Conservation (phyloP, 2,888 invertebrate genomes). For the Cerastis leucographa region DNA sequence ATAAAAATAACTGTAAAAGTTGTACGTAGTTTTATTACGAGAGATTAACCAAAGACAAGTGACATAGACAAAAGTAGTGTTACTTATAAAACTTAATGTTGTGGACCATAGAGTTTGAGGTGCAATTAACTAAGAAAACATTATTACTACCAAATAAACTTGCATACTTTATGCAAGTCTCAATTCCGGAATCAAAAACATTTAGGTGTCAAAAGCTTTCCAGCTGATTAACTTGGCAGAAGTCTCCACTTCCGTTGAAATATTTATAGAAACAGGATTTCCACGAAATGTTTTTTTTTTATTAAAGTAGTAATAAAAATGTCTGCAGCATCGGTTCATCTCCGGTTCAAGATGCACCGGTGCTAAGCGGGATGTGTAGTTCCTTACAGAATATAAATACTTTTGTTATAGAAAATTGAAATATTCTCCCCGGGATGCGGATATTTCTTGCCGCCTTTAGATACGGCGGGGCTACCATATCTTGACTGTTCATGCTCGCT, state of each 20-base stretch:
- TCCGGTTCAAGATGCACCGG: constrained; percentile 39
- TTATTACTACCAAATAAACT: too few species aligned
- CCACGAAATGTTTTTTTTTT: background rate
- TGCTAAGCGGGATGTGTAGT: constrained; percentile 44
- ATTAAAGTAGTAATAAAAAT: constrained; percentile 29
- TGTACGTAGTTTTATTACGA: too few species aligned
- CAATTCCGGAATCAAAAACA: too few species aligned
- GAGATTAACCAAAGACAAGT: too few species aligned
- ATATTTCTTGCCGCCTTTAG: constrained; percentile 28
- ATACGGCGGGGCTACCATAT: constrained; percentile 8
- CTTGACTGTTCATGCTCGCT: background rate
- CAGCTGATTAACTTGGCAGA: too few species aligned
- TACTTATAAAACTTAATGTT: too few species aligned
- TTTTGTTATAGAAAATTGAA: constrained; percentile 52
- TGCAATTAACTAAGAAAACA: too few species aligned
- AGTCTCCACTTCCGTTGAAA: background rate
- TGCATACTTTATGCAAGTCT: too few species aligned
- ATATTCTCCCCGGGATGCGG: constrained; percentile 45
- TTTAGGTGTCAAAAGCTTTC: too few species aligned
- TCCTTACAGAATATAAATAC: constrained; percentile 57
- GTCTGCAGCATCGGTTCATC: constrained; percentile 28
- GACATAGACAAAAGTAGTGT: too few species aligned
- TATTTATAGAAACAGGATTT: background rate
- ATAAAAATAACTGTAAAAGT: too few species aligned
- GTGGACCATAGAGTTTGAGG: too few species aligned